Evolutionary conservation across 2,888 invertebrate species (phyloP).

Genomic region (Ditula angustiorana): DNA sequence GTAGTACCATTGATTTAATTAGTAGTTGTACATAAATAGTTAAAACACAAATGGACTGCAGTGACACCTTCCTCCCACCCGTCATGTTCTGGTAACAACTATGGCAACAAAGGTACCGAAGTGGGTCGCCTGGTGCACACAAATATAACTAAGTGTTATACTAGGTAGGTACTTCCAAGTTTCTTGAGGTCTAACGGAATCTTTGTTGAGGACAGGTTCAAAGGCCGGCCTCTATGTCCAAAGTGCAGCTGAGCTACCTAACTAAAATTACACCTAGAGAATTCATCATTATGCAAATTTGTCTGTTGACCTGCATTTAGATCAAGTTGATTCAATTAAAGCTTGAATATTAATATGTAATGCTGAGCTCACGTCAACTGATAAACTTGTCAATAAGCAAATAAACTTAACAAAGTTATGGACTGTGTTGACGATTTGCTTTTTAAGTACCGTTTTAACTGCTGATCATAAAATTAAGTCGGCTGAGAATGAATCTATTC

Average conservation of each 20-base stretch:
- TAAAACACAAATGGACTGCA: too few species aligned
- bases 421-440: neutral
- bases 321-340: neutral
- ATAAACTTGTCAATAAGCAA: constrained; percentile 5
- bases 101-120: constrained; percentile 31
- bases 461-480: neutral
- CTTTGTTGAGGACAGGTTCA: constrained; percentile 58
- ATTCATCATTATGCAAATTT: constrained; percentile 19
- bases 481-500: neutral
- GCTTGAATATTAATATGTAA: constrained; percentile 15
- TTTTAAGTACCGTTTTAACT: neutral
- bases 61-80: neutral
- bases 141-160: constrained; percentile 15
- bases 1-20: too few species aligned
- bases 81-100: constrained; percentile 17
- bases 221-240: constrained; percentile 46
- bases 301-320: constrained; percentile 10
- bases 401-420: neutral
- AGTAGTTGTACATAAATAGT: too few species aligned
- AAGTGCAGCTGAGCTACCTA: constrained; percentile 27
- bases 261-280: constrained; percentile 15
- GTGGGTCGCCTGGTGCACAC: constrained; percentile 23
- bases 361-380: neutral
- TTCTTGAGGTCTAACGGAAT: constrained; percentile 60
- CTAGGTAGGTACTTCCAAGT: constrained; percentile 45